Base-by-base conservation (phyloP, 2,888 invertebrate genomes). In the Dynastes hyllus region DNA sequence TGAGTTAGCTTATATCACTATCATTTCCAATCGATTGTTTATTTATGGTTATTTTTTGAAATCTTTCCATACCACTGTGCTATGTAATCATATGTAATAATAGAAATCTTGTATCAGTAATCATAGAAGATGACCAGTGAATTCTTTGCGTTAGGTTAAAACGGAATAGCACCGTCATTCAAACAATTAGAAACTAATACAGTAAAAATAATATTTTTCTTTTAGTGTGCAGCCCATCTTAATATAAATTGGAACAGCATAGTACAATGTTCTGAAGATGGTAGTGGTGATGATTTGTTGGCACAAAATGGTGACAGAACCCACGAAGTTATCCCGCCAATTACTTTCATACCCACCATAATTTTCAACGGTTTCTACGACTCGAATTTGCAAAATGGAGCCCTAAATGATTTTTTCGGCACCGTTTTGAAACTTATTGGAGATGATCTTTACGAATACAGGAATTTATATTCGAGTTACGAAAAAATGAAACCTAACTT, bases 271-370 rank as follows among this genome's bases (percentile, higher is more conserved):
- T 53, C 45, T 63, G 71, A 67, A 29, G 67, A 76, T n/a, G 80
- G 80, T 45, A 67, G 27, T 2, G 80, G 80, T 13, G 85, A 87
- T 37, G 84, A 88, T 6, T 80, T 90, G 8, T 83, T 90, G 45
- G 89, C 87, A 0, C 80, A 77, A 8, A 80, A 87, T 55, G 91
- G 91, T 2, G 85, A 89, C 40, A 86, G 83, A 81, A 91, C 91
- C 0, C 77, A 84, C 6, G 83, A 83, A 2, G 80, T 90, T 27
- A 77, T 85, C n/a, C 87, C 88, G 1, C 80, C 82, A 5, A 81
- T 90, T 11, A 80, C 84, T 11, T 90, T 88, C 79, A 89, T 91
- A 0, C 91, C 91, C 4, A 88, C 90, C 0, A 84, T 90, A 50
- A 83, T 88, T 1, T 86, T 89, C 79, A 88, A 90, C 77, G 87